Evolutionary conservation across 2,113 vertebrate species (phyloP).

Genomic region (Phalacrocorax carbo): DNA sequence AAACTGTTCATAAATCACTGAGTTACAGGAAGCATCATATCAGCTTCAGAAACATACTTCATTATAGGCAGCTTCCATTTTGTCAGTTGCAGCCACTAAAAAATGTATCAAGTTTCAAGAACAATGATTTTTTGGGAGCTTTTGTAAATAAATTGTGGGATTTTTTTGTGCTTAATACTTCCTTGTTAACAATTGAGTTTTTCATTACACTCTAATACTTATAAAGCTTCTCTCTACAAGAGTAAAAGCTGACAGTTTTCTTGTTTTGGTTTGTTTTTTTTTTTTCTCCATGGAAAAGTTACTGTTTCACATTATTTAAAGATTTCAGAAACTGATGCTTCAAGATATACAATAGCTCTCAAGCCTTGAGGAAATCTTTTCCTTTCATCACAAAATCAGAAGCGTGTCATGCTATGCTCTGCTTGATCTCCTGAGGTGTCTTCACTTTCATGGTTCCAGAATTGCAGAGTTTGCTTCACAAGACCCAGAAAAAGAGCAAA

Average conservation of each 20-base stretch:
- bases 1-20: background rate
- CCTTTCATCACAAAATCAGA: background rate
- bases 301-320: background rate
- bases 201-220: background rate
- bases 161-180: background rate
- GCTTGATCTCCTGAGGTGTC: background rate
- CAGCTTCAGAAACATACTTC: background rate
- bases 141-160: background rate
- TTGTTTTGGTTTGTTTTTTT: background rate
- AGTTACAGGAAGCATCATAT: background rate
- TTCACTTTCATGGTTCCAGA: background rate
- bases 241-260: background rate
- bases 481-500: background rate
- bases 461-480: background rate
- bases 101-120: background rate
- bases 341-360: background rate
- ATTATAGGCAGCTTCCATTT: background rate
- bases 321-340: background rate
- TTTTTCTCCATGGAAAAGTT: background rate
- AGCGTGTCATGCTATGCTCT: rapidly evolving
- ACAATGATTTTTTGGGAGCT: background rate
- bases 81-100: background rate
- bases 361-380: background rate
- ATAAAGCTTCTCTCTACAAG: background rate
- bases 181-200: background rate